Evolutionary conservation across 2,113 vertebrate genomes (phyloP), one percentile per base, ranked within the genome.

Genomic region (Numenius arquata): DNA sequence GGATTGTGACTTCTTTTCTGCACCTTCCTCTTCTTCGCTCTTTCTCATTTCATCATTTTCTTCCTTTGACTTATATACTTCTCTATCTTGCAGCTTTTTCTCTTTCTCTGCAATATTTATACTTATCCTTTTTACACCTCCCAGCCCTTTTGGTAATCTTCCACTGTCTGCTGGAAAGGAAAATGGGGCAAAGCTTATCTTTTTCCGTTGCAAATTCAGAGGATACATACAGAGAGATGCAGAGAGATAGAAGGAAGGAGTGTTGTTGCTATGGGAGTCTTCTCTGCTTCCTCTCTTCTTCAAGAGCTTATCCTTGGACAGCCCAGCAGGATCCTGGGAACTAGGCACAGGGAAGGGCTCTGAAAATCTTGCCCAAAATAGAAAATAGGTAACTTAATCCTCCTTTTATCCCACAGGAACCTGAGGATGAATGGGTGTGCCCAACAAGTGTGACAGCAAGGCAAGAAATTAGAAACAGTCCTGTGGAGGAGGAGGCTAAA

Each of bases 381-480:
- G 83, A 48, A 94, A 85, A 53, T 76, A 94, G 92, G 83, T 94
- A 92, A 89, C 61, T 75, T 61, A 85, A 86, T 84, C 56, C 56
- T 87, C 36, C 52, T 75, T 84, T 86, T 87, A 67, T 84, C 73
- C 73, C 58, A 34, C 43, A 66, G 73, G 90, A 96, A 89, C 48
- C 41, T 87, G 73, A 90, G 73, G 76, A 71, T 41, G 19, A 86
- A 84, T 41, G 62, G 40, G 36, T 79, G 62, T n/a, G 30, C 48
- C 83, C 73, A 68, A n/a, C 36, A 73, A 92, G 62, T 26, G 50
- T 74, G 82, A 86, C 50, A 88, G 79, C 59, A 67, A 89, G 40
- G 50, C 65, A 93, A 90, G 72, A 81, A 88, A 93, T 74, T 29
- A 77, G 67, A 80, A 94, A 71, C 72, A 93, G 82, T 66, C 90